Evolutionary conservation across 2,888 invertebrate species (phyloP), one percentile per base, ranked within the genome.

Genomic region (Nymphalis polychloros): DNA sequence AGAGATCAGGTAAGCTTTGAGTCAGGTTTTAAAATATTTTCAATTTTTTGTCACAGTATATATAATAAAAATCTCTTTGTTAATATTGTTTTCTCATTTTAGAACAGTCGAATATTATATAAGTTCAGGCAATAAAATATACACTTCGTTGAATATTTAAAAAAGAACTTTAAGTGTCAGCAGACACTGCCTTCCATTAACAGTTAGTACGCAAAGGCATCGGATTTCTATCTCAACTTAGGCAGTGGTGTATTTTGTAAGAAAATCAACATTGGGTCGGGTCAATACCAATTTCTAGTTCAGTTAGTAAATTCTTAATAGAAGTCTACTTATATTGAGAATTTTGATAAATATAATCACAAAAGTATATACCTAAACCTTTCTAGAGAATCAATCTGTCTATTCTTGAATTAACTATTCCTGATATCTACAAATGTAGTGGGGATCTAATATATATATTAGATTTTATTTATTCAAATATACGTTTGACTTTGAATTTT

Each of bases 141-240:
- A n/a, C 17, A 31, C n/a, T 31, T 31, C 19, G 49, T 62, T 57
- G 19, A 46, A 23, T 59, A 59, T 67, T 50, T 63, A 31, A n/a
- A 49, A 50, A 52, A 57, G 6, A 27, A 57, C 63, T 67, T 41
- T 27, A 52, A 63, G 59, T 50, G 63, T 52, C 50, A 67, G 23
- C 17, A 20, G 59, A 67, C 59, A 67, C 59, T 59, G 59, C 50
- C 27, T 67, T 67, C 67, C 67, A 67, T 67, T 67, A 67, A 59
- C 63, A 52, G 57, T 59, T 50, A 50, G 63, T 63, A 50, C 59
- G 20, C 59, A 50, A 50, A 57, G 19, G 50, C 63, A 55, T 67
- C 63, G 8, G 59, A 67, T 67, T 57, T 62, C 49, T 19, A 41
- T 19, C 46, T 63, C 35, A 27, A 47, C 20, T 19, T 46, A 20